A percentile compares a stretch with the other conserved stretches of the same genome.
phyloP scores from a whole-genome alignment of 2,888 invertebrate genomes.

The Schrankia costaestrigalis region DNA sequence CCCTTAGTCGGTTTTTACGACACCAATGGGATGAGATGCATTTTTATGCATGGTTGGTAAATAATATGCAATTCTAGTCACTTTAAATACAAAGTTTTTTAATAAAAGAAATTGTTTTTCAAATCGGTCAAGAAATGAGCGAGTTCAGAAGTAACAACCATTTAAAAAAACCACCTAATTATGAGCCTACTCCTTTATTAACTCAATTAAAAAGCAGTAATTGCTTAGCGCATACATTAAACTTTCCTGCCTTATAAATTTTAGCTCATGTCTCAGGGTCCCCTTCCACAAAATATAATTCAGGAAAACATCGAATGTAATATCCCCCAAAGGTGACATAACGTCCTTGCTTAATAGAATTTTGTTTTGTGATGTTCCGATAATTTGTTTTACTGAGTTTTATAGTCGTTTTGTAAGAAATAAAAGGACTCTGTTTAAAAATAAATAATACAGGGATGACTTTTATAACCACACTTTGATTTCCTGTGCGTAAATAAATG shows the following conservation, averaged over 20 bases:
- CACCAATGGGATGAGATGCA: too few species aligned
- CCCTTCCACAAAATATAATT: slow-evolving; percentile 35
- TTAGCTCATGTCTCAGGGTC: slow-evolving; percentile 17
- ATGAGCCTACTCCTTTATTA: too few species aligned
- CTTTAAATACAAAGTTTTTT: too few species aligned
- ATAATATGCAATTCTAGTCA: too few species aligned
- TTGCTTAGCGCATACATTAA: too few species aligned
- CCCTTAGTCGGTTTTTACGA: too few species aligned
- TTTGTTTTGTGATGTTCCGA: slow-evolving; percentile 27
- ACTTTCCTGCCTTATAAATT: slow-evolving; percentile 11
- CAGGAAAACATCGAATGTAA: slow-evolving; percentile 36
- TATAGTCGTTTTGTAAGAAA: slow-evolving; percentile 1
- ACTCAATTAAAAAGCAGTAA: too few species aligned
- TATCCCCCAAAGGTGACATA: slow-evolving; percentile 33
- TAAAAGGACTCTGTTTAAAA: not conserved
- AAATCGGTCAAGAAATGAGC: too few species aligned
- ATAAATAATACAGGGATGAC: slow-evolving; percentile 1
- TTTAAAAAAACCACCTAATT: too few species aligned
- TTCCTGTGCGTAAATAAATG: slow-evolving; percentile 5
- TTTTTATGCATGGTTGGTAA: too few species aligned
- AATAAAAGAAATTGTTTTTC: too few species aligned
- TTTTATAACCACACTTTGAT: slow-evolving; percentile 1
- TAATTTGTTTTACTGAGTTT: slow-evolving; percentile 15
- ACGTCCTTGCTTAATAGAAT: slow-evolving; percentile 34
- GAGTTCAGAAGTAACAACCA: too few species aligned